Evolutionary conservation across 2,797 vertebrate species (phyloP), one percentile per base, ranked within the genome.

Genomic region (Crypturellus tataupa): DNA sequence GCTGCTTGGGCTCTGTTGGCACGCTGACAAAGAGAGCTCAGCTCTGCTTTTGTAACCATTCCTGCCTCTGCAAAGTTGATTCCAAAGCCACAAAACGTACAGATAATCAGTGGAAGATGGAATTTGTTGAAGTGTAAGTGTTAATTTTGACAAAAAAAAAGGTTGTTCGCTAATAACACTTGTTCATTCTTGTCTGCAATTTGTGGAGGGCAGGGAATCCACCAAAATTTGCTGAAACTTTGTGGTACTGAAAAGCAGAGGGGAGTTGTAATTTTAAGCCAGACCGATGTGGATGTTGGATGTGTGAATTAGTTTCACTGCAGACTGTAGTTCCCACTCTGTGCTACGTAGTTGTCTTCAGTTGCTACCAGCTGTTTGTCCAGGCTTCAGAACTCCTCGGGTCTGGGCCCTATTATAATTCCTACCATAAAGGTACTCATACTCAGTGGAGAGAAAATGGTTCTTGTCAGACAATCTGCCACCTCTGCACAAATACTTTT

Each of bases 261-360:
- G 10, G 10, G 39, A 35, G 17, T 44, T 59, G 3, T 19, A 15
- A 37, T 11, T 67, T 46, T 51, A 73, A 39, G 46, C n/a, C 59
- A 12, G 55, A 76, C 0, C 29, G 1, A 0, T 1, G 8, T 20
- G 59, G 46, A 16, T 68, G 63, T 56, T 2, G 5, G 40, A 19
- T 29, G 8, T 9, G 39, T 24, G 71, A 77, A 35, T 73, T 79
- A 69, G 15, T 55, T 18, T 39, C 49, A 14, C 39, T 23, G 18
- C 40, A 86, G 89, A 14, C 40, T 1, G 0, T 27, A 35, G 72
- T 23, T 84, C 2, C 1, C 1, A 1, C n/a, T 77, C 64, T 60
- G 72, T n/a, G 20, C 71, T 65, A 1, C 23, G n/a, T 8, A 29
- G 16, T 24, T 84, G n/a, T 44, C 23, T 9, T 8, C 69, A 24